A percentile compares a stretch with the other conserved stretches of the same genome.
These are phyloP conservation scores for Sebastes cheni DNA, from an alignment of 2,797 vertebrate genomes.

Conservation along the genomic window DNA sequence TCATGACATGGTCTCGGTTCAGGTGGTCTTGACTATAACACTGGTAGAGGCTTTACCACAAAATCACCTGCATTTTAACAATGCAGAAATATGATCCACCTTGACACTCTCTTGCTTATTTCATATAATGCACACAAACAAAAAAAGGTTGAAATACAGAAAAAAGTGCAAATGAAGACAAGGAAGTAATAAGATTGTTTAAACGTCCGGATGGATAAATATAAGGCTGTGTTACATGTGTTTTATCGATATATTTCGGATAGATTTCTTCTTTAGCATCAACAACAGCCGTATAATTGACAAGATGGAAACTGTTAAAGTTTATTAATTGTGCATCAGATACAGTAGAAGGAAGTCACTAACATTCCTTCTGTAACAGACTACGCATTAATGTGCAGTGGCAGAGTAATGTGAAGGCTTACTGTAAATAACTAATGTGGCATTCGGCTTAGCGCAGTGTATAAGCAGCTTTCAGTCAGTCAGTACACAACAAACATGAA, in stretches of 20 bases:
- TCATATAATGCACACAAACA: neutral
- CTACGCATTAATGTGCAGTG: conserved; percentile 1
- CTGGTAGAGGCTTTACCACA: neutral
- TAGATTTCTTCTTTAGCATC: neutral
- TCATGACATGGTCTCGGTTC: no score
- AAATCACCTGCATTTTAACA: neutral
- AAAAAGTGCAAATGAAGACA: neutral
- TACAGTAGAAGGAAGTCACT: neutral
- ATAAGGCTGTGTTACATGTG: neutral
- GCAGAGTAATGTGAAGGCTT: conserved; percentile 44
- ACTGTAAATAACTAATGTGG: conserved; percentile 67
- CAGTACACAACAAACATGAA: conserved; percentile 75
- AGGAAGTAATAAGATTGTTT: neutral
- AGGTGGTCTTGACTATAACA: no score
- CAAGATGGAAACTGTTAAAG: neutral
- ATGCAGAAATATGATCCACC: neutral
- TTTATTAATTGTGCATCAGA: conserved; percentile 7
- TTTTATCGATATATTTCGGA: neutral
- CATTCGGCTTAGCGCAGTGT: conserved; percentile 56
- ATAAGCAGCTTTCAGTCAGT: conserved; percentile 80
- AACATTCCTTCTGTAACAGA: neutral
- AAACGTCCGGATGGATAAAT: neutral
- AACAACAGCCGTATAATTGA: neutral
- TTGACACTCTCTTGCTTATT: neutral
- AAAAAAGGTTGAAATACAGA: neutral